These are phyloP conservation scores for Alauda arvensis DNA, from an alignment of 2,797 vertebrate species.

Conservation along the genomic window DNA sequence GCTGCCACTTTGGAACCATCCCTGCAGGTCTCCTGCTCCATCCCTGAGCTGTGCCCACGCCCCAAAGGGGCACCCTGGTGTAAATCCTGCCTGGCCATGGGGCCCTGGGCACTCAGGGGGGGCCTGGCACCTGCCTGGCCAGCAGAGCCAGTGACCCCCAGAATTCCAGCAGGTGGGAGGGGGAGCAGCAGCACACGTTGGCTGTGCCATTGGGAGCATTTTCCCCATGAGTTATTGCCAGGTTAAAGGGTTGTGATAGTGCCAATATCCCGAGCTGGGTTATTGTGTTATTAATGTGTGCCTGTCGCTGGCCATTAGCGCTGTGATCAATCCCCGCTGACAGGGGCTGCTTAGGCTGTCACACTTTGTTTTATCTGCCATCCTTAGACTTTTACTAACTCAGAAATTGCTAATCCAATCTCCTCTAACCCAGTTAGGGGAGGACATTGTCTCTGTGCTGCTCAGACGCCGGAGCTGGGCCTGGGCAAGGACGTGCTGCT, in stretches of 20 bases:
- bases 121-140: rapidly evolving
- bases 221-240: conserved; percentile 65
- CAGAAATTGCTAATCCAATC: conserved; percentile 89
- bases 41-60: not conserved
- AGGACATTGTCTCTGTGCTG: conserved; percentile 44
- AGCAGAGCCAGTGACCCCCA: not conserved
- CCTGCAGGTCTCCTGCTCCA: not conserved
- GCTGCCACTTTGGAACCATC: not conserved
- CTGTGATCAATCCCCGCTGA: conserved; percentile 83
- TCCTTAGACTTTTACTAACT: conserved; percentile 86
- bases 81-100: rapidly evolving
- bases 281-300: conserved; percentile 86
- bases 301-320: conserved; percentile 80
- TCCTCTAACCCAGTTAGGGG: conserved; percentile 81
- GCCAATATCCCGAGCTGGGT: conserved; percentile 85
- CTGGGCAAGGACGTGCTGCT: not conserved
- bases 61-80: not conserved
- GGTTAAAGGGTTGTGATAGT: conserved; percentile 83
- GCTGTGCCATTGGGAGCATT: conserved; percentile 43
- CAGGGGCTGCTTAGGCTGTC: conserved; percentile 82
- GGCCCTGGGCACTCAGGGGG: not conserved
- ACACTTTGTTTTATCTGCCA: conserved; percentile 79
- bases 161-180: not conserved
- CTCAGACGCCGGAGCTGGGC: not conserved
- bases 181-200: not conserved